Percentiles rank a stretch among this genome's conserved stretches.
Evolutionary conservation across 2,888 invertebrate species (phyloP).

Genomic region (Hirtodrosophila alboralis): DNA sequence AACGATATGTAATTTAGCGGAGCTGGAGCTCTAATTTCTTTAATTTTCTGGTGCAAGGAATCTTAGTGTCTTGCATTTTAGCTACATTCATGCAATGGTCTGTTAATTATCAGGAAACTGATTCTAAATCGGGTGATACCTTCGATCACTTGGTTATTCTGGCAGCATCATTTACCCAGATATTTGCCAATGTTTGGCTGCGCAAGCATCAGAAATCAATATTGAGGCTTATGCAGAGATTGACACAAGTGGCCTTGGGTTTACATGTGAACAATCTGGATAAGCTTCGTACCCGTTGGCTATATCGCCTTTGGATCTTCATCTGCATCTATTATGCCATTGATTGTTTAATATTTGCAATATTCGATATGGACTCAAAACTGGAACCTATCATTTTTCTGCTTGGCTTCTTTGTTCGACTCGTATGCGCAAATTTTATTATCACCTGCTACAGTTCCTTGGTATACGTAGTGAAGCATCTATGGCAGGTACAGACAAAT

Average conservation of each 20-base stretch:
- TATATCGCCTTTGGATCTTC: slow-evolving; percentile 37
- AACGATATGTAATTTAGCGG: slow-evolving; percentile 20
- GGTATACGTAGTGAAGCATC: slow-evolving; percentile 20
- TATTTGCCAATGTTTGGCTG: slow-evolving; percentile 50
- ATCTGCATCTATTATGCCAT: slow-evolving; percentile 12
- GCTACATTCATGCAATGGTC: slow-evolving; percentile 11
- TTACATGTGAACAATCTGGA: slow-evolving; percentile 5
- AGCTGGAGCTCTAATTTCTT: slow-evolving; percentile 11
- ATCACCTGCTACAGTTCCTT: slow-evolving; percentile 46
- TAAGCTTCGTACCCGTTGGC: slow-evolving; percentile 1
- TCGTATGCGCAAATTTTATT: slow-evolving; percentile 45
- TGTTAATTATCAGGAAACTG: slow-evolving; percentile 21
- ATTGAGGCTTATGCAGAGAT: slow-evolving; percentile 22
- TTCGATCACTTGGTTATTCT: slow-evolving; percentile 49
- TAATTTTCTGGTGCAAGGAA: slow-evolving; percentile 9
- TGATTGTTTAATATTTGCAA: not conserved
- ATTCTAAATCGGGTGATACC: slow-evolving; percentile 17
- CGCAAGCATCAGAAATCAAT: slow-evolving; percentile 40
- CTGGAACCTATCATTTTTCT: slow-evolving; percentile 1
- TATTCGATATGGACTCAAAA: not conserved
- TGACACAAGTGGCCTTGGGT: slow-evolving; percentile 5
- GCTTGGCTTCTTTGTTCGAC: slow-evolving; percentile 28
- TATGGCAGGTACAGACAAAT: slow-evolving; percentile 30
- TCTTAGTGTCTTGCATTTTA: slow-evolving; percentile 24
- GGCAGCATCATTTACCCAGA: slow-evolving; percentile 25